Percentiles rank a stretch among this genome's conserved stretches.
These are phyloP conservation scores for Trichechus manatus DNA, from an alignment of 2,113 vertebrate species.

Conservation along the genomic window DNA sequence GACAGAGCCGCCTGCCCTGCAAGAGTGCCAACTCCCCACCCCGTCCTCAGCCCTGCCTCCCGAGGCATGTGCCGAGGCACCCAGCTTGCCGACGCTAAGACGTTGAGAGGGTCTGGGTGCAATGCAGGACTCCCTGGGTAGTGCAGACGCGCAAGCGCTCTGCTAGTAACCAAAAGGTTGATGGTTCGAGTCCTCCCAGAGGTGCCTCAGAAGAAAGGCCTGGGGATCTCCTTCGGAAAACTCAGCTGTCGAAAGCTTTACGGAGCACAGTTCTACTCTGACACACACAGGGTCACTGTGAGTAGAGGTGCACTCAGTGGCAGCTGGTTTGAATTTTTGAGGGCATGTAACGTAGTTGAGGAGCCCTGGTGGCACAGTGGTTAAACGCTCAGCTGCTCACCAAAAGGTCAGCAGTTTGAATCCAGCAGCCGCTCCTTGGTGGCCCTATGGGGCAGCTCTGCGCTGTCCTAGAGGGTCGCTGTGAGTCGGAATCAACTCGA, in stretches of 20 bases:
- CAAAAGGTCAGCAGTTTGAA: neutral
- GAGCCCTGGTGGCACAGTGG: neutral
- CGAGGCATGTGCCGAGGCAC: neutral
- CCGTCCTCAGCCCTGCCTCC: neutral
- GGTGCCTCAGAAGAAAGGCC: neutral
- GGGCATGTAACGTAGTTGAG: no score
- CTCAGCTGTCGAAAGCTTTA: no score
- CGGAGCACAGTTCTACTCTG: no score
- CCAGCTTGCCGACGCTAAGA: neutral
- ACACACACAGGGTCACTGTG: no score
- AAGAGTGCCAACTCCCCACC: neutral
- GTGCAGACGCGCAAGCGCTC: neutral
- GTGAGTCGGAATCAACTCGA: no score
- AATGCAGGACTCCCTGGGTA: no score
- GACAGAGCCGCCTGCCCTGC: neutral
- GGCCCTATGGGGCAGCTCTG: no score
- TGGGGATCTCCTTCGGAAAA: no score
- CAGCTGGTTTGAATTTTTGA: no score
- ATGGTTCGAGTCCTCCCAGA: neutral
- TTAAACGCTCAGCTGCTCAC: neutral
- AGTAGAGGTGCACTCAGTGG: no score
- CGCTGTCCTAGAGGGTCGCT: no score
- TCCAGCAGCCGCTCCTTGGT: no score
- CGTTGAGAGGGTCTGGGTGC: rapidly evolving
- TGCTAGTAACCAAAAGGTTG: neutral